phyloP scores from a whole-genome alignment of 2,113 vertebrate species.

The Panurus biarmicus region DNA sequence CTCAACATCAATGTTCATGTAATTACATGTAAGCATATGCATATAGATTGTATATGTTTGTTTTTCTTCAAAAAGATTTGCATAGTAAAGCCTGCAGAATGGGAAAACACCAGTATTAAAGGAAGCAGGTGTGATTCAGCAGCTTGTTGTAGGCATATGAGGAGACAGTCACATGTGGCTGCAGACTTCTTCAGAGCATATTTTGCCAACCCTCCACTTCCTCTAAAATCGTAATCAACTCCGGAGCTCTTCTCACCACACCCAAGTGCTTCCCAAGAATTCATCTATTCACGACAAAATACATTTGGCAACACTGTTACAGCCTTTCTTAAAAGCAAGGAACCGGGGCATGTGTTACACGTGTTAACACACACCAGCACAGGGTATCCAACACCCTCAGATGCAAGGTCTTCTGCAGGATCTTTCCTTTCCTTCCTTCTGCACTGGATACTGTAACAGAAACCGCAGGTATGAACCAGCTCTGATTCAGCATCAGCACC shows the following conservation, averaged over 20 bases:
- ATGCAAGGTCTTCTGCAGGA: too few relatives aligned
- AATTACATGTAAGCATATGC: not conserved
- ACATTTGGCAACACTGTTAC: not conserved
- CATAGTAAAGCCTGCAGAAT: slow-evolving; percentile 10
- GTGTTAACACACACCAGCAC: too few relatives aligned
- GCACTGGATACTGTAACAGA: accelerated
- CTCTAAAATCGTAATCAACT: not conserved
- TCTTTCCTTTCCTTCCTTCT: not conserved
- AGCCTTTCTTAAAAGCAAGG: not conserved
- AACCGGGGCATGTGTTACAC: accelerated
- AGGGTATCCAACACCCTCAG: not conserved
- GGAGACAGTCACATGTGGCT: not conserved
- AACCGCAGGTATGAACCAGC: not conserved
- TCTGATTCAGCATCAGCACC: not conserved
- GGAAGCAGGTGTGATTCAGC: slow-evolving; percentile 35
- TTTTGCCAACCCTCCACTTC: not conserved
- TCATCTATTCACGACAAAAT: not conserved
- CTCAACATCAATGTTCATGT: not conserved
- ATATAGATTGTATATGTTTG: not conserved
- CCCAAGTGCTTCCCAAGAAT: not conserved
- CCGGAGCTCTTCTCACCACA: not conserved
- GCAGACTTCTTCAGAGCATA: not conserved
- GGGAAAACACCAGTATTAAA: not conserved
- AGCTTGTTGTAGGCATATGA: not conserved
- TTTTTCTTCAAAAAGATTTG: not conserved